Conservation (phyloP, 2,888 invertebrate genomes). For the Drosophila limbata region DNA sequence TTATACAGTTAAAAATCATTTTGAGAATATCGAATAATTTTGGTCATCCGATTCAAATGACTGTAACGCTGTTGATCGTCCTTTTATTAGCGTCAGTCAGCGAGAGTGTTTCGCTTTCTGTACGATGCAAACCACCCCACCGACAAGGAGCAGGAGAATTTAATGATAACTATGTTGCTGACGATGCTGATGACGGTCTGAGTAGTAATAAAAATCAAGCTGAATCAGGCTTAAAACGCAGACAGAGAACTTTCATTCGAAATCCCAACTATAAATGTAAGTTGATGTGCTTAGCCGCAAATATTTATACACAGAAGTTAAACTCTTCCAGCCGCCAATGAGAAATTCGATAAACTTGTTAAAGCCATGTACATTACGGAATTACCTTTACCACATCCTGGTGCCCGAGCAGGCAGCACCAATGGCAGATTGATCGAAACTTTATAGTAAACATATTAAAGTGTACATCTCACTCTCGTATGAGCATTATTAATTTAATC, state of each 20-base stretch:
- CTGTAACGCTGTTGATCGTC: not conserved
- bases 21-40: no score
- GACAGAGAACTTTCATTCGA: slow-evolving; percentile 29
- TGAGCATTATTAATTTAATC: slow-evolving; percentile 21
- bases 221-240: not conserved
- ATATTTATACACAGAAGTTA: no score
- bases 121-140: slow-evolving; percentile 9
- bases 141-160: not conserved
- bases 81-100: slow-evolving; percentile 1
- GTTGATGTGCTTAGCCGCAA: not conserved
- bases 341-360: not conserved
- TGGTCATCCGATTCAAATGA: slow-evolving; percentile 12
- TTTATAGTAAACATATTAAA: not conserved
- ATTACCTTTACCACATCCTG: slow-evolving; percentile 30
- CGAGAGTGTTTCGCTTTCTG: not conserved
- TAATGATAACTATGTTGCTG: not conserved
- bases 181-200: not conserved
- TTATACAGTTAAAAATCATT: not conserved
- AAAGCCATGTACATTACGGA: slow-evolving; percentile 9
- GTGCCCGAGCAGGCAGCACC: slow-evolving; percentile 28
- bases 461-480: slow-evolving; percentile 2
- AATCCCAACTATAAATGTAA: slow-evolving; percentile 47
- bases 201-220: not conserved
- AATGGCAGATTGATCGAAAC: slow-evolving; percentile 8
- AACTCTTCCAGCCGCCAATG: slow-evolving; percentile 14